Conservation (phyloP, 2,888 invertebrate species). For the Carabus problematicus region DNA sequence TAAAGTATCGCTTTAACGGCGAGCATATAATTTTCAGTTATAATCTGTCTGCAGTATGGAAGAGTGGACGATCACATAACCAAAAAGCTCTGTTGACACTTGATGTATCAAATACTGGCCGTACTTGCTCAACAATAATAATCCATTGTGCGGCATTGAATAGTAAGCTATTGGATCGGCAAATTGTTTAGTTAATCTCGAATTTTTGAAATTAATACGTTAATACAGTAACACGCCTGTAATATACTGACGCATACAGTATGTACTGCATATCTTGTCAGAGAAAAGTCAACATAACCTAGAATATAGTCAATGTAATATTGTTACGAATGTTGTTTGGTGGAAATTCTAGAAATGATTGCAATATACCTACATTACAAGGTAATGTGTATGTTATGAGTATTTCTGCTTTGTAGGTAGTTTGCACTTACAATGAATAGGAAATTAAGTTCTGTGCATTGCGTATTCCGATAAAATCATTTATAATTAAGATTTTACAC, state of each 20-base stretch:
- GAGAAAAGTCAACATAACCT: neutral
- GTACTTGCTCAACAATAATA: constrained; percentile 11
- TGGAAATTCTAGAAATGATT: neutral
- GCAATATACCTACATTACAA: neutral
- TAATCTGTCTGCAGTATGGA: no score
- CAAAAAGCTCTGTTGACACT: no score
- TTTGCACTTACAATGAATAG: constrained; percentile 29
- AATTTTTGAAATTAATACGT: no score
- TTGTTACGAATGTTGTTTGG: neutral
- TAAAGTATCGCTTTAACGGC: no score
- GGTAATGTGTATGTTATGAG: neutral
- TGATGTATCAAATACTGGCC: neutral
- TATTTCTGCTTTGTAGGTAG: constrained; percentile 18
- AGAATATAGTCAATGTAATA: neutral
- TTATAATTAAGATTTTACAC: constrained; percentile 27
- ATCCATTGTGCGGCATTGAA: constrained; percentile 1
- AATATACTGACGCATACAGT: neutral
- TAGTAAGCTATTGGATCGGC: no score
- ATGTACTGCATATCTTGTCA: neutral
- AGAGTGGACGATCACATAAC: no score
- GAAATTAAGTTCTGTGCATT: constrained; percentile 36
- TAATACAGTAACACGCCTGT: no score
- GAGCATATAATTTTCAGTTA: no score
- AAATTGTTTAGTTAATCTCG: neutral
- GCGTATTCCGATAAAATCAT: constrained; percentile 33